Percentiles rank a stretch among this genome's conserved stretches.
Evolutionary conservation across 2,797 vertebrate species (phyloP).

Genomic region (Cynopterus sphinx): DNA sequence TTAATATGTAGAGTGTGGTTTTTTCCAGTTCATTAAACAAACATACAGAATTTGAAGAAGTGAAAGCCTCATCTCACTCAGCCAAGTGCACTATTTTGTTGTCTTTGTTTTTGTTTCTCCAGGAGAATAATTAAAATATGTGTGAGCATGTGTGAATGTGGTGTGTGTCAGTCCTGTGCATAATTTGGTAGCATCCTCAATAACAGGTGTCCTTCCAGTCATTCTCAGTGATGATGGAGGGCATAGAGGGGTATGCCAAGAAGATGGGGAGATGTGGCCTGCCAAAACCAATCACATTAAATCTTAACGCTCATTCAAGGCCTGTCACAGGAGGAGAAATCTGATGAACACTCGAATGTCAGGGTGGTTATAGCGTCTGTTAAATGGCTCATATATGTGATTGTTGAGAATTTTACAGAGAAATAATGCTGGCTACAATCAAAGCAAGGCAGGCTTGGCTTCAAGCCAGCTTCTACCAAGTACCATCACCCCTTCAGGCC

Average conservation of each 20-base stretch:
- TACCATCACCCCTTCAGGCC: background rate
- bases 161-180: background rate
- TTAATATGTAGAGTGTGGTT: background rate
- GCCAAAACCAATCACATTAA: slow-evolving; percentile 66
- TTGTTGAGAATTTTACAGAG: slow-evolving; percentile 61
- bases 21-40: background rate
- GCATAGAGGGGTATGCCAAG: slow-evolving; percentile 71
- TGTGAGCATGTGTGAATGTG: background rate
- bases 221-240: slow-evolving; percentile 64
- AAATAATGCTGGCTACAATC: background rate
- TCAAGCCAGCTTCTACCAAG: slow-evolving; percentile 30
- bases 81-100: background rate
- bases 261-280: slow-evolving; percentile 65
- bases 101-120: slow-evolving; percentile 4
- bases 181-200: slow-evolving; percentile 59
- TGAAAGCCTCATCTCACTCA: background rate
- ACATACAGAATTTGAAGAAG: background rate
- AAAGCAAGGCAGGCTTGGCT: slow-evolving; percentile 51
- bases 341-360: background rate
- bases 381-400: slow-evolving; percentile 65
- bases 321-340: slow-evolving; percentile 49
- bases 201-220: slow-evolving; percentile 78
- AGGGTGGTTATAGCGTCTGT: background rate
- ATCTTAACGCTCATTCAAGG: slow-evolving; percentile 54
- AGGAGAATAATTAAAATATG: background rate